Evolutionary conservation across 1,140 invertebrate genomes (phyloP).

Genomic region (Sycophila sp.): DNA sequence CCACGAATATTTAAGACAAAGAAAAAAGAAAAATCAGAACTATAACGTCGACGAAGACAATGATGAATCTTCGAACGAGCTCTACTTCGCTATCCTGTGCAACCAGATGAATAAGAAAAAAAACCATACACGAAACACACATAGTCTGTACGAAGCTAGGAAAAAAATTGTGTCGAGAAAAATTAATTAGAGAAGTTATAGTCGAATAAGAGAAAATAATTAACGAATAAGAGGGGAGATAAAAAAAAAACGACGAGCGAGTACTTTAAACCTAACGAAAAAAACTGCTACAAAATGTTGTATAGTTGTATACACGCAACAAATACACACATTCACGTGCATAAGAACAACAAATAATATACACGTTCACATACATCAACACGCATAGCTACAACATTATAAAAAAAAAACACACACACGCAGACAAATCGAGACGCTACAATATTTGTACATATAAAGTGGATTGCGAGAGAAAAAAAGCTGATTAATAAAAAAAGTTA

Average conservation of each 20-base stretch:
- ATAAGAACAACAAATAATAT: too few species aligned
- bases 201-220: background rate
- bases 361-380: too few species aligned
- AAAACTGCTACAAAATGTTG: slow-evolving; percentile 41
- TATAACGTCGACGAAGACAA: slow-evolving; percentile 17
- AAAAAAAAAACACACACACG: too few species aligned
- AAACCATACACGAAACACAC: background rate
- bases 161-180: slow-evolving; percentile 32
- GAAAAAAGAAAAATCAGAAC: background rate
- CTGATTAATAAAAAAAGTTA: slow-evolving; percentile 42
- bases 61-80: background rate
- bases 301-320: slow-evolving; percentile 52
- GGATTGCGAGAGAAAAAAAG: slow-evolving; percentile 36
- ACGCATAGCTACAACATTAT: too few species aligned
- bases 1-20: background rate
- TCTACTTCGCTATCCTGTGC: slow-evolving; percentile 2
- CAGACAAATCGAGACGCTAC: slow-evolving; percentile 40
- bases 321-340: too few species aligned
- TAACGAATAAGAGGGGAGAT: background rate
- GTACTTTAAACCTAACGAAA: slow-evolving; percentile 32
- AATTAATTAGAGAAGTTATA: slow-evolving; percentile 25
- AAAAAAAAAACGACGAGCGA: slow-evolving; percentile 13
- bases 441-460: slow-evolving; percentile 54
- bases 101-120: slow-evolving; percentile 8
- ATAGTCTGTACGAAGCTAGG: slow-evolving; percentile 19